phyloP scores from a whole-genome alignment of 2,888 invertebrate species.

The Cerastis leucographa region DNA sequence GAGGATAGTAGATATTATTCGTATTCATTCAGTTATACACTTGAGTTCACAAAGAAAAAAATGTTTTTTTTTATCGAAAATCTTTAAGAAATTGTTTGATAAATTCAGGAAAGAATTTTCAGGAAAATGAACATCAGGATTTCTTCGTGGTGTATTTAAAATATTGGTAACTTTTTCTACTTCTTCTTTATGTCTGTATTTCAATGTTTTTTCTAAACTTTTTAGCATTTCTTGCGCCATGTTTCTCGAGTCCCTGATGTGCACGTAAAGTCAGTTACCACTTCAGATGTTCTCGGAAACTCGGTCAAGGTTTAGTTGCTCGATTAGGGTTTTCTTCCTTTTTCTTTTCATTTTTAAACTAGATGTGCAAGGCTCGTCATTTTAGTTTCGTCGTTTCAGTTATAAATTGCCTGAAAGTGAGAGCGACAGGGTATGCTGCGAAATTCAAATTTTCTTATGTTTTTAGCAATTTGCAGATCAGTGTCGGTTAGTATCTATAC shows the following conservation, averaged over 20 bases:
- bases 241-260: constrained; percentile 44
- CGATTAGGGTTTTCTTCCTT: constrained; percentile 44
- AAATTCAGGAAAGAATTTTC: not conserved
- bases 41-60: constrained; percentile 29
- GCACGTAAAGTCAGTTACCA: constrained; percentile 57
- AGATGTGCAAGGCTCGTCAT: not conserved
- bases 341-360: constrained; percentile 35
- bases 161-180: not conserved
- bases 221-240: constrained; percentile 11
- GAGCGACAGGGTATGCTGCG: too few species aligned
- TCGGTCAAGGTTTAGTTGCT: constrained; percentile 53
- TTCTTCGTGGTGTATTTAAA: not conserved
- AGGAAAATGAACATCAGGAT: too few species aligned
- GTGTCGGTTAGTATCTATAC: too few species aligned
- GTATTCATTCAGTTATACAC: constrained; percentile 37
- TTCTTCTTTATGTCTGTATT: not conserved
- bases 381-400: not conserved
- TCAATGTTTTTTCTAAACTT: not conserved
- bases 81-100: not conserved
- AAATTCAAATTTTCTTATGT: too few species aligned
- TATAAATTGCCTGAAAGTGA: not conserved
- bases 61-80: not conserved
- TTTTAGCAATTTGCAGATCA: too few species aligned
- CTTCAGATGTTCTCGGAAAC: constrained; percentile 48
- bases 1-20: constrained; percentile 17